These are phyloP conservation scores for Cabera pusaria DNA, from an alignment of 2,888 invertebrate species.

Conservation along the genomic window DNA sequence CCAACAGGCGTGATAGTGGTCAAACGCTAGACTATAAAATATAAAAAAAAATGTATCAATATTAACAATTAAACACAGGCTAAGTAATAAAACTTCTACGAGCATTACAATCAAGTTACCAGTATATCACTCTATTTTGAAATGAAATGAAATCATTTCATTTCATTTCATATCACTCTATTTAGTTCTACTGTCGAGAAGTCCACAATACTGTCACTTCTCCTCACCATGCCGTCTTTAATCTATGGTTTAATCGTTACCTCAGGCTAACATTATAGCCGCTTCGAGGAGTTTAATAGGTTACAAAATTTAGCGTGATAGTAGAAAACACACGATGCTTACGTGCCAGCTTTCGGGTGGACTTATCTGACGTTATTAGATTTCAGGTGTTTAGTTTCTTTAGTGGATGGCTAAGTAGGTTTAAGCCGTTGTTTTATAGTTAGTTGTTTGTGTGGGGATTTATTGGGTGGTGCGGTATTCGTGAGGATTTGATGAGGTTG, in stretches of 20 bases:
- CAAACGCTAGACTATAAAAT: too few relatives aligned
- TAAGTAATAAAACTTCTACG: too few relatives aligned
- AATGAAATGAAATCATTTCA: too few relatives aligned
- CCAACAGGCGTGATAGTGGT: too few relatives aligned
- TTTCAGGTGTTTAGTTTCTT: conserved; percentile 65
- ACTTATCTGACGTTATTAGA: conserved; percentile 71
- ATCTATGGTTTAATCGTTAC: conserved; percentile 78
- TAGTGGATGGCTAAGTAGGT: conserved; percentile 36
- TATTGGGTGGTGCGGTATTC: conserved; percentile 8
- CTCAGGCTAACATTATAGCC: conserved; percentile 81
- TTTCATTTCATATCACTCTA: too few relatives aligned
- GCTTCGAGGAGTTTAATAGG: conserved; percentile 82
- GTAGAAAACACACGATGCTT: conserved; percentile 78
- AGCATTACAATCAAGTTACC: too few relatives aligned
- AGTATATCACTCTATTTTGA: too few relatives aligned
- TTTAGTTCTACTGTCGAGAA: too few relatives aligned
- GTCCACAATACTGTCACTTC: conserved; percentile 38
- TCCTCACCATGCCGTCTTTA: conserved; percentile 40
- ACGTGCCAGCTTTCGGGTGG: conserved; percentile 66
- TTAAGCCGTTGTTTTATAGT: conserved; percentile 32
- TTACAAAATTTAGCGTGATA: conserved; percentile 81
- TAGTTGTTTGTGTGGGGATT: conserved; percentile 26
- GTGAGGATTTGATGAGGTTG: conserved; percentile 1
- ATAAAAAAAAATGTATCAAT: too few relatives aligned
- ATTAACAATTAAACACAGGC: too few relatives aligned